These are phyloP conservation scores for Caenorhabditis panamensis DNA, from an alignment of 2,888 invertebrate species.

Conservation along the genomic window DNA sequence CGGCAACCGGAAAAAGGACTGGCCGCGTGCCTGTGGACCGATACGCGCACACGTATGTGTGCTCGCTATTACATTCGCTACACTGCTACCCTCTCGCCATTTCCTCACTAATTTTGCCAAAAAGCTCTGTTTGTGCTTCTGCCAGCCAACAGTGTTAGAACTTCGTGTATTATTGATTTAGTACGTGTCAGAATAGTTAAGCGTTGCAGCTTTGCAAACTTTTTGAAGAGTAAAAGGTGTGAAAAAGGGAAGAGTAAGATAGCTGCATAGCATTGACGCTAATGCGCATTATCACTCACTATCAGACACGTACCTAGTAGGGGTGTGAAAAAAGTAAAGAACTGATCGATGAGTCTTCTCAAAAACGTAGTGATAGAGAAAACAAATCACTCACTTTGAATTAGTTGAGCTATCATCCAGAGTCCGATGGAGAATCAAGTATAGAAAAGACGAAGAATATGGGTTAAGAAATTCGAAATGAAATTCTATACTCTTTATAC, in stretches of 20 bases:
- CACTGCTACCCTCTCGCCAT: slow-evolving; percentile 1
- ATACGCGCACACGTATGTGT: slow-evolving; percentile 59
- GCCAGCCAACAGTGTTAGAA: slow-evolving; percentile 41
- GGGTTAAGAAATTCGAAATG: background rate
- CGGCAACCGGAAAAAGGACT: slow-evolving; percentile 64
- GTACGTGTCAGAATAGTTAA: slow-evolving; percentile 13
- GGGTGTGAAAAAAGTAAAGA: slow-evolving; percentile 14
- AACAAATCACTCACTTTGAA: background rate
- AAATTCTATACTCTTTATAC: background rate
- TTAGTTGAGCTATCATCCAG: background rate
- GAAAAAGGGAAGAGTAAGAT: background rate
- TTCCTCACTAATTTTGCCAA: slow-evolving; percentile 29
- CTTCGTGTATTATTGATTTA: slow-evolving; percentile 23
- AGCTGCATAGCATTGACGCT: slow-evolving; percentile 12
- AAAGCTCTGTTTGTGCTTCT: slow-evolving; percentile 57
- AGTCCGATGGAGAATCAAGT: too few relatives aligned
- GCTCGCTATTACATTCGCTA: slow-evolving; percentile 54
- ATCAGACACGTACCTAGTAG: slow-evolving; percentile 20
- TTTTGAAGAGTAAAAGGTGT: slow-evolving; percentile 8
- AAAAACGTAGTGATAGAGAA: background rate
- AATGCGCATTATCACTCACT: slow-evolving; percentile 45
- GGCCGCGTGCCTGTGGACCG: slow-evolving; percentile 53
- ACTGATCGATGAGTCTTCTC: background rate
- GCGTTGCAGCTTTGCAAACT: background rate
- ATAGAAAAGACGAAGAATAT: too few relatives aligned